These are phyloP conservation scores for Lepidurus arcticus DNA, from an alignment of 1,140 invertebrate genomes.

Conservation along the genomic window DNA sequence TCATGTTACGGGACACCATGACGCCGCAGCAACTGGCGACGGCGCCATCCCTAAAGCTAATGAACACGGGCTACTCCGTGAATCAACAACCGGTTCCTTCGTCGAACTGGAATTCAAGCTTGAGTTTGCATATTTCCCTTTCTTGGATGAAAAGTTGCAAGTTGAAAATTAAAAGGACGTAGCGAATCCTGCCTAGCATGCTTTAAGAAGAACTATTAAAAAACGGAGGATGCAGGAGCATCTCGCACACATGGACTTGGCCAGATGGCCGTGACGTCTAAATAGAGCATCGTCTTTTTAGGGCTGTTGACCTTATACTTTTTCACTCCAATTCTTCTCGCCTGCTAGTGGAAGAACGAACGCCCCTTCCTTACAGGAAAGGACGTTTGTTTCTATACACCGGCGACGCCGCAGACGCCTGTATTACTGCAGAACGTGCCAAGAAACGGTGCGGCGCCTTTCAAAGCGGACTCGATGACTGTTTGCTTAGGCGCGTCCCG, in stretches of 20 bases:
- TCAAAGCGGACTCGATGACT: neutral
- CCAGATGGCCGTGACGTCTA: neutral
- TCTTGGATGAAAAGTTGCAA: neutral
- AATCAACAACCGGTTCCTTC: conserved; percentile 4
- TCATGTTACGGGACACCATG: conserved; percentile 17
- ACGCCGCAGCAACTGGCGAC: conserved; percentile 20
- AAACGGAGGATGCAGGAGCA: neutral
- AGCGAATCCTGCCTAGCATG: neutral
- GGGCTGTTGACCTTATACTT: conserved; percentile 7
- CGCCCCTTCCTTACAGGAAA: neutral
- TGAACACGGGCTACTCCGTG: conserved; percentile 2
- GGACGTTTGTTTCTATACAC: neutral
- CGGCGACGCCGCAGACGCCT: neutral
- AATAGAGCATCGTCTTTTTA: neutral
- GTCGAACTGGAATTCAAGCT: neutral
- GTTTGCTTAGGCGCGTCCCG: conserved; percentile 8
- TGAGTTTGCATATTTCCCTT: neutral
- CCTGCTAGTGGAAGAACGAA: neutral
- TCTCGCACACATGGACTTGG: neutral
- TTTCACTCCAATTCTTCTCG: neutral
- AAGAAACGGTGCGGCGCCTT: conserved; percentile 7
- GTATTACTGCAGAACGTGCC: neutral
- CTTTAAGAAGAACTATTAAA: neutral
- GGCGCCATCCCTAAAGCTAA: conserved; percentile 16
- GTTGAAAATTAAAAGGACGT: neutral